A percentile compares a stretch with the other conserved stretches of the same genome.
Conservation (phyloP, 2,888 invertebrate species). For the Drosophila pseudotalamancana region DNA sequence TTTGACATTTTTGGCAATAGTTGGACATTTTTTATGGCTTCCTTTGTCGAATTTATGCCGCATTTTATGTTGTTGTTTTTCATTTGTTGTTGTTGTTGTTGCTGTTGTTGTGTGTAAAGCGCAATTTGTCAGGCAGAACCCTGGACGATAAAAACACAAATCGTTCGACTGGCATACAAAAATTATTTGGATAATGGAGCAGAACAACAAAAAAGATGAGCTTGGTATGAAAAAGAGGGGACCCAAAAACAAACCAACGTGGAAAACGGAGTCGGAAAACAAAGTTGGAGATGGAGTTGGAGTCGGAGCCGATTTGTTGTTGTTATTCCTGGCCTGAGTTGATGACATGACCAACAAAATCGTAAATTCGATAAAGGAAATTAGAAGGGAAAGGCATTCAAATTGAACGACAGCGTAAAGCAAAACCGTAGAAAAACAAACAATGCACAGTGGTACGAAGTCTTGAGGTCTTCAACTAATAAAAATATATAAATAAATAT, state of each 20-base stretch:
- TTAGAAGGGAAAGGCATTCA: conserved; percentile 70
- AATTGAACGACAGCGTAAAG: conserved; percentile 36
- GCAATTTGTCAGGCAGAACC: conserved; percentile 36
- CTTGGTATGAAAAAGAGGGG: conserved; percentile 3
- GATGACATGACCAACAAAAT: conserved; percentile 75
- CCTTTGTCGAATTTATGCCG: conserved; percentile 34
- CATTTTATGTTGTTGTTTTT: conserved; percentile 13
- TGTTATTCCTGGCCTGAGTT: conserved; percentile 44
- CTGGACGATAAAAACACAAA: conserved; percentile 53
- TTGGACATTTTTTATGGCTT: conserved; percentile 6
- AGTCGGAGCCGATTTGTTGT: too few relatives aligned
- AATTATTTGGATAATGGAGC: conserved; percentile 54
- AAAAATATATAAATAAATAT: background rate
- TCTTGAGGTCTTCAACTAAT: too few relatives aligned
- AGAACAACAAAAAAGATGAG: conserved; percentile 12
- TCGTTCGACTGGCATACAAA: conserved; percentile 50
- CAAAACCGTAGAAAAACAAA: conserved; percentile 13
- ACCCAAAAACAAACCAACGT: conserved; percentile 24
- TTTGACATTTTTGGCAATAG: conserved; percentile 45
- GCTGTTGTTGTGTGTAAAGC: too few relatives aligned
- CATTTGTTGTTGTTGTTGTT: background rate
- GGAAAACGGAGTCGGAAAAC: conserved; percentile 37
- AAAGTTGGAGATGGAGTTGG: too few relatives aligned
- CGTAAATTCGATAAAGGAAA: conserved; percentile 80
- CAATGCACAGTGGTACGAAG: conserved; percentile 33